Evolutionary conservation across 2,888 invertebrate genomes (phyloP).

Genomic region (Andrena flavipes): DNA sequence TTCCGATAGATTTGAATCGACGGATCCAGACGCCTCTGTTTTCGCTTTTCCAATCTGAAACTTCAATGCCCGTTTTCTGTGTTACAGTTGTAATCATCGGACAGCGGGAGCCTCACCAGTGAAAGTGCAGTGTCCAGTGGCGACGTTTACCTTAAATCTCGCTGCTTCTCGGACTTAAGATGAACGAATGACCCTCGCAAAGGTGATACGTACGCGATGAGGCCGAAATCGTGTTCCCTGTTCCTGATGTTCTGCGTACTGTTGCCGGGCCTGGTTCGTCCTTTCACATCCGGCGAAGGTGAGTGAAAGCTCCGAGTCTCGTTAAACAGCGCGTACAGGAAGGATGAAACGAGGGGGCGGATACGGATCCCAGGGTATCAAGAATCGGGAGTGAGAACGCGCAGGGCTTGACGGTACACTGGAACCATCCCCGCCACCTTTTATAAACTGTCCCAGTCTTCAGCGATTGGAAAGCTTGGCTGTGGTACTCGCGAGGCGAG

Average conservation of each 20-base stretch:
- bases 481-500: conserved; percentile 36
- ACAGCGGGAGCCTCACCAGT: background rate
- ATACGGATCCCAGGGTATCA: conserved; percentile 59
- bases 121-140: conserved; percentile 45
- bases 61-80: background rate
- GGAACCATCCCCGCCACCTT: background rate
- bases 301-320: conserved; percentile 59
- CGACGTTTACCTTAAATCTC: background rate
- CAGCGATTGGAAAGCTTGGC: background rate
- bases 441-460: background rate
- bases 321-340: background rate
- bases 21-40: background rate
- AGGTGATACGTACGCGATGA: conserved; percentile 80
- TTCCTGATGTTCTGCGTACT: conserved; percentile 79
- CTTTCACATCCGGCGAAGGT: conserved; percentile 83
- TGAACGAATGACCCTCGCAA: conserved; percentile 79
- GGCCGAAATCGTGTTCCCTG: conserved; percentile 81
- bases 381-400: conserved; percentile 64
- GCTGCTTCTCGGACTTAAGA: conserved; percentile 61
- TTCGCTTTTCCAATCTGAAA: background rate
- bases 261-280: conserved; percentile 77
- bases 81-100: conserved; percentile 54
- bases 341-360: background rate
- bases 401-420: background rate
- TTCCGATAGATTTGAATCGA: too few species aligned